Evolutionary conservation across 1,140 invertebrate genomes (phyloP).

Genomic region (Drosophila kanapiae): DNA sequence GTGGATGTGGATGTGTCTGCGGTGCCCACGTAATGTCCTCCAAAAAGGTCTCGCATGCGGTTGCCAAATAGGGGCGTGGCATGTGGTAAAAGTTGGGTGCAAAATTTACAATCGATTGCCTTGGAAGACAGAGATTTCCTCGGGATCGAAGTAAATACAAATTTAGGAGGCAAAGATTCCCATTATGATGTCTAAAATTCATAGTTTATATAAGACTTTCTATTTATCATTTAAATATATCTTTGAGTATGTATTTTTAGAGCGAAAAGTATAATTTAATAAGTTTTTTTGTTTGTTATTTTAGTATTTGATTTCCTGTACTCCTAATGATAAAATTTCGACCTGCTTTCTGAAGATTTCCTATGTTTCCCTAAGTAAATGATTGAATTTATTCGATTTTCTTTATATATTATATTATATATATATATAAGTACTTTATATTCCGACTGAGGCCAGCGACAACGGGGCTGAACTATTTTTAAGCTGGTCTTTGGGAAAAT

Average conservation of each 20-base stretch:
- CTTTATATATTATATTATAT: not conserved
- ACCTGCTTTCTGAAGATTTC: not conserved
- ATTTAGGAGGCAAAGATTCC: not conserved
- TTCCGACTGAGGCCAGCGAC: not conserved
- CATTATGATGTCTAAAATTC: not conserved
- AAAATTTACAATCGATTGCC: not conserved
- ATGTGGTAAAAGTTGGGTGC: constrained; percentile 8
- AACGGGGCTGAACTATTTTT: constrained; percentile 63
- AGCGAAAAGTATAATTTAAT: no score
- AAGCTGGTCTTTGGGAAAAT: constrained; percentile 58
- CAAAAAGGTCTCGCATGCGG: constrained; percentile 32
- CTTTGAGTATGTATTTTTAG: not conserved
- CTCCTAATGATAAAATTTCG: not conserved
- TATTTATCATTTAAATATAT: not conserved
- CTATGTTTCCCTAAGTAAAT: no score
- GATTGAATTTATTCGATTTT: not conserved
- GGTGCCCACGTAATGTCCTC: constrained; percentile 3
- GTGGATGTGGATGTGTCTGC: not conserved
- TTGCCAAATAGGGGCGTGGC: constrained; percentile 47
- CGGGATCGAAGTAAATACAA: not conserved
- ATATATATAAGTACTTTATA: not conserved
- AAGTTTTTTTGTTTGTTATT: not conserved
- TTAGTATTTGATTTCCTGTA: not conserved
- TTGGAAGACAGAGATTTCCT: constrained; percentile 2
- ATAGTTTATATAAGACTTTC: not conserved